Percentiles rank a stretch among this genome's conserved stretches.
Conservation (phyloP, 2,113 vertebrate species). For the Balaeniceps rex region DNA sequence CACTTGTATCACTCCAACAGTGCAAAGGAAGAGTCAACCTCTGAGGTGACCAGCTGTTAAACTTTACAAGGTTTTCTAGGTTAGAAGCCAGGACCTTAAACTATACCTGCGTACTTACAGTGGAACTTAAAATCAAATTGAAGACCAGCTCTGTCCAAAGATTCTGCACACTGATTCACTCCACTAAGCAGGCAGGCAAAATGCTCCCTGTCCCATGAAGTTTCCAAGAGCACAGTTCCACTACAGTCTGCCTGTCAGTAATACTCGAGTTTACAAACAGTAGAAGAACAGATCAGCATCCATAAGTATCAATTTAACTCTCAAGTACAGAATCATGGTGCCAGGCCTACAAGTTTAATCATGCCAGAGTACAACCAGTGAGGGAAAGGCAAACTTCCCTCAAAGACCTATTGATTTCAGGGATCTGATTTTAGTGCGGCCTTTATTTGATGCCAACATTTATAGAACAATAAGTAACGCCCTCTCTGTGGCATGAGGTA, state of each 20-base stretch:
- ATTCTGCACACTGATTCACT: neutral
- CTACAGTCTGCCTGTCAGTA: neutral
- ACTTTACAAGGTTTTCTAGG: neutral
- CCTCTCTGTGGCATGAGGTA: neutral
- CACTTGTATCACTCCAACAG: neutral
- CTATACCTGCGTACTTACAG: rapidly evolving
- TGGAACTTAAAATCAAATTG: neutral
- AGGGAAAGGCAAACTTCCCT: neutral
- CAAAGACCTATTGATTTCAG: neutral
- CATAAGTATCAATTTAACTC: neutral
- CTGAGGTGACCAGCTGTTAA: neutral
- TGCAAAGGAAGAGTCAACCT: neutral
- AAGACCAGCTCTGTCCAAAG: neutral
- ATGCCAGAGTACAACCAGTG: neutral
- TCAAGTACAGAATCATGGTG: neutral
- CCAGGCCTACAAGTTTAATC: neutral
- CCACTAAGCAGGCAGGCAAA: neutral
- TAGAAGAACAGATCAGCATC: neutral
- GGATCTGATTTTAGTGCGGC: neutral
- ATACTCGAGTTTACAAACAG: neutral
- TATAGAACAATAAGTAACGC: neutral
- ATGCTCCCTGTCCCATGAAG: neutral
- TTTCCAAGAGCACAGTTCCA: neutral
- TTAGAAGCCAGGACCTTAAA: neutral
- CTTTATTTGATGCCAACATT: neutral